These are phyloP conservation scores for Polydesmus complanatus DNA, from an alignment of 2,888 invertebrate genomes.

Conservation along the genomic window DNA sequence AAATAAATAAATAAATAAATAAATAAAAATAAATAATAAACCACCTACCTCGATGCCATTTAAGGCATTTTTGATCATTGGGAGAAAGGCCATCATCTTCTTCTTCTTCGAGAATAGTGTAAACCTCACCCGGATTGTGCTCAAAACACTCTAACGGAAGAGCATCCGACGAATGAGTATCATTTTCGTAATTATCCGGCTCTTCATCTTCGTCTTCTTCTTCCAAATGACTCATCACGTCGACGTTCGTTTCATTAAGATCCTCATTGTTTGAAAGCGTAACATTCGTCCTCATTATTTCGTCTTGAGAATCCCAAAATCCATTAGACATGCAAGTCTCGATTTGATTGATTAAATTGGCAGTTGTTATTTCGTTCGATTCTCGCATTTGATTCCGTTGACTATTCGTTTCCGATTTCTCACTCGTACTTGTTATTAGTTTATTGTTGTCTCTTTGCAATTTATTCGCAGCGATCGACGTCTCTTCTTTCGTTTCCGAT, in stretches of 20 bases:
- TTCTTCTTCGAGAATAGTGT: constrained; percentile 40
- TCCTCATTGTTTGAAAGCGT: neutral
- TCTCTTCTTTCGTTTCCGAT: no score
- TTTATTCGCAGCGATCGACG: neutral
- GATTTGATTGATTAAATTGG: neutral
- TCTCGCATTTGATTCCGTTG: neutral
- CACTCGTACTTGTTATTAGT: no score
- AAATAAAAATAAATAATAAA: neutral
- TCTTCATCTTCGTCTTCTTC: constrained; percentile 11
- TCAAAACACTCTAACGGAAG: constrained; percentile 28
- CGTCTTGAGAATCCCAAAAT: neutral
- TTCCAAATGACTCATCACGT: neutral
- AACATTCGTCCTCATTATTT: neutral
- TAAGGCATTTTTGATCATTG: constrained; percentile 34
- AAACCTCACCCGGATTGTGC: constrained; percentile 37
- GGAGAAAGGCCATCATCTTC: constrained; percentile 37
- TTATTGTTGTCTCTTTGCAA: neutral
- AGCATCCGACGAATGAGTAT: constrained; percentile 9
- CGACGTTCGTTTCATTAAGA: neutral
- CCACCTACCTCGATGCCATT: constrained; percentile 25
- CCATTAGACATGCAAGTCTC: neutral
- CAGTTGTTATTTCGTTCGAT: constrained; percentile 1
- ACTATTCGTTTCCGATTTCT: neutral
- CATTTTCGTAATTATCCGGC: constrained; percentile 20
- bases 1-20: no score